phyloP scores from a whole-genome alignment of 1,140 invertebrate species.

The Trichonephila clavipes region DNA sequence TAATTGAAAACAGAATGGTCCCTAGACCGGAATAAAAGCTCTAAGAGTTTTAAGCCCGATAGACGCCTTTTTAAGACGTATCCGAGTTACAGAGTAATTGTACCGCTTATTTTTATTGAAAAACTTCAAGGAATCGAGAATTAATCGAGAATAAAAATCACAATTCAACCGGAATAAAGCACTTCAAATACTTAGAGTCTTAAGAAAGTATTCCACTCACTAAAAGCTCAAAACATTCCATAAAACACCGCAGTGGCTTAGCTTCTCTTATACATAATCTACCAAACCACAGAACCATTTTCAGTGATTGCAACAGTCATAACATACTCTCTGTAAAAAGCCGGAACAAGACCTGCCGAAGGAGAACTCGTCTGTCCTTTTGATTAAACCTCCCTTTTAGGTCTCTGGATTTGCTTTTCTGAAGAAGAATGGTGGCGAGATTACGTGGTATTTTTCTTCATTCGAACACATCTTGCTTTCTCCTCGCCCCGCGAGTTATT shows the following conservation, averaged over 20 bases:
- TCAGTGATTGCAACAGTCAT: not conserved
- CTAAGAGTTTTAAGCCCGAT: too few species aligned
- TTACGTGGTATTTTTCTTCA: conserved; percentile 13
- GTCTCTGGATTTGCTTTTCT: conserved; percentile 17
- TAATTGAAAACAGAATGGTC: too few species aligned
- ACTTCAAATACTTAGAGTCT: too few species aligned
- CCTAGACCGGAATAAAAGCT: too few species aligned
- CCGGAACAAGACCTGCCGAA: not conserved
- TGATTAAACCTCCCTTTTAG: conserved; percentile 27
- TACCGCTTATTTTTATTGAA: too few species aligned
- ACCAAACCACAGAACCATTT: not conserved
- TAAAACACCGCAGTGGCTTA: not conserved
- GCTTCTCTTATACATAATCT: not conserved
- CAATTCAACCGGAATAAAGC: too few species aligned
- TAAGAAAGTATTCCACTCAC: too few species aligned
- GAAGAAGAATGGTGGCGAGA: conserved; percentile 10
- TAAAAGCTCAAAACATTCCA: not conserved
- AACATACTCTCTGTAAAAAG: not conserved
- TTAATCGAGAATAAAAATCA: too few species aligned
- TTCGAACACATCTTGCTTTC: not conserved
- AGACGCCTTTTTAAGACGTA: too few species aligned
- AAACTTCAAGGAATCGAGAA: too few species aligned
- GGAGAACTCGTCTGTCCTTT: conserved; percentile 3
- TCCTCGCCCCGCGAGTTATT: conserved; percentile 16
- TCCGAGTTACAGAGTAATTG: too few species aligned